Conservation (phyloP, 2,888 invertebrate species). For the Cyclophora albipunctata region DNA sequence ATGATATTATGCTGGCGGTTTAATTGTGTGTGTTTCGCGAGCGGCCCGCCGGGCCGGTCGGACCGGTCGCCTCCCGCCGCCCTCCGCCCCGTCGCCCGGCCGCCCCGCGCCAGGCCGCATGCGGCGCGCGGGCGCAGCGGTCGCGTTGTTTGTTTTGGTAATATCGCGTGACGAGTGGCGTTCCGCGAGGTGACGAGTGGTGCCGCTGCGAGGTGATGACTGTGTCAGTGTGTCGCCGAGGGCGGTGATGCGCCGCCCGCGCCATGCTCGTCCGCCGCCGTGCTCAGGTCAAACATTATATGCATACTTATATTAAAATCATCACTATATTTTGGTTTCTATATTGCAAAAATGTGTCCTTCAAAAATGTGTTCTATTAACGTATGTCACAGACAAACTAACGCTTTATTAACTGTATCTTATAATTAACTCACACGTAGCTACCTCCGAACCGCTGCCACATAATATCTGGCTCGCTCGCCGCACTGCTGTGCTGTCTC, state of each 20-base stretch:
- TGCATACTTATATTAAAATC: too few relatives aligned
- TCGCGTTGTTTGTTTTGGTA: conserved; percentile 32
- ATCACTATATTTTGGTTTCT: too few relatives aligned
- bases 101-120: conserved; percentile 20
- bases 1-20: too few relatives aligned
- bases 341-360: too few relatives aligned
- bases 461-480: too few relatives aligned
- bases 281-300: conserved; percentile 39
- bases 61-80: conserved; percentile 17
- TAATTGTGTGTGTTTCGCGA: neutral
- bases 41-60: conserved; percentile 14
- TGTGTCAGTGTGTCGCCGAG: conserved; percentile 10
- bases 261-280: conserved; percentile 55
- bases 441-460: too few relatives aligned
- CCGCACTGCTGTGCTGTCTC: too few relatives aligned
- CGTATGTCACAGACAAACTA: too few relatives aligned
- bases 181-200: conserved; percentile 16
- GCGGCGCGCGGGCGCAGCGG: conserved; percentile 18
- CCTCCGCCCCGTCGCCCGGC: conserved; percentile 7
- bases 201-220: conserved; percentile 18
- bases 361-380: too few relatives aligned
- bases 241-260: conserved; percentile 37
- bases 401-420: too few relatives aligned
- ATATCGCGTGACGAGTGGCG: conserved; percentile 15
- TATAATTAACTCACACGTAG: too few relatives aligned